phyloP scores from a whole-genome alignment of 2,797 vertebrate species.

The Liparis tanakae region DNA sequence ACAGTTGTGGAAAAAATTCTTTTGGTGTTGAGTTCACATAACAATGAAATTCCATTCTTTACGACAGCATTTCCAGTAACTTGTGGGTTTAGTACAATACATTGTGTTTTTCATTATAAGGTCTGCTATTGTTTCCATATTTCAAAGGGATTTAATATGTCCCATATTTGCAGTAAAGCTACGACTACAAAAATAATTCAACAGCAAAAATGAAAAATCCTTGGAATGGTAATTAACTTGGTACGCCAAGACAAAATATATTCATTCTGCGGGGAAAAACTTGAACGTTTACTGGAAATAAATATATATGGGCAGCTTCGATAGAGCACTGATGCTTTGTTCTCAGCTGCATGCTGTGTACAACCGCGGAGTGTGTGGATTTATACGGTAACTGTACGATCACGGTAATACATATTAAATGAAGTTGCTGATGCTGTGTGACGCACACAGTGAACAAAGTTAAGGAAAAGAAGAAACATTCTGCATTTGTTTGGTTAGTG shows the following conservation, averaged over 20 bases:
- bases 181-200: not conserved
- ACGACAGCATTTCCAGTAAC: not conserved
- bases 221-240: not conserved
- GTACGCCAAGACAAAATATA: not conserved
- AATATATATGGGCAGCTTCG: not conserved
- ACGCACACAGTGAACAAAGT: not conserved
- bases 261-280: not conserved
- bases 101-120: not conserved
- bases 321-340: not conserved
- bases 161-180: not conserved
- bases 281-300: not conserved
- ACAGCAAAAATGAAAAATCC: not conserved
- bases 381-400: not conserved
- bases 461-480: not conserved
- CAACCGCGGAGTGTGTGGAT: not conserved
- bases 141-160: not conserved
- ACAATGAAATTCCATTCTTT: not conserved
- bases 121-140: not conserved
- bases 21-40: not conserved
- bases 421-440: not conserved
- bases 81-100: not conserved
- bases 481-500: not conserved
- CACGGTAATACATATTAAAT: conserved; percentile 3
- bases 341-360: not conserved
- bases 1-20: not conserved